Conservation (phyloP, 2,113 vertebrate species). For the Spermophilus dauricus region DNA sequence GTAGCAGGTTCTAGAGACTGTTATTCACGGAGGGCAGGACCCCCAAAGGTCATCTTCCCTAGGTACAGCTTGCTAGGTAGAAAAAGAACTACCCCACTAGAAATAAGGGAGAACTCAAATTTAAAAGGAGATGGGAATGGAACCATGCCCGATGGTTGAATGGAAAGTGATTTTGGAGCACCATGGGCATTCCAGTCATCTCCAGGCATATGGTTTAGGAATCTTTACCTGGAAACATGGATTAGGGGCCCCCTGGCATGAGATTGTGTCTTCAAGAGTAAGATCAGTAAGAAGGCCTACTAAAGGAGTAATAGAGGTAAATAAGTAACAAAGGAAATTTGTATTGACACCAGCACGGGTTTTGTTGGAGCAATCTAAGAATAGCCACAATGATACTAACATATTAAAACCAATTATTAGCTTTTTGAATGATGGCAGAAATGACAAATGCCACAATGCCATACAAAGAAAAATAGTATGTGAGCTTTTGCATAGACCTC, state of each 20-base stretch:
- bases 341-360: not conserved
- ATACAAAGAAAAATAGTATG: not conserved
- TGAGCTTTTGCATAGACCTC: not conserved
- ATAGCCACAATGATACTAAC: not conserved
- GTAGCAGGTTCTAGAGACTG: not conserved
- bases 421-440: not conserved
- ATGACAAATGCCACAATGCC: not conserved
- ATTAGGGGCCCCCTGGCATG: accelerated
- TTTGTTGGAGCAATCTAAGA: not conserved
- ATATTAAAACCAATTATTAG: not conserved
- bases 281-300: not conserved
- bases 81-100: not conserved
- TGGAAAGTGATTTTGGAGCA: not conserved
- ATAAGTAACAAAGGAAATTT: not conserved
- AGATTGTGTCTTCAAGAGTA: not conserved
- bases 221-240: not conserved
- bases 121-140: not conserved
- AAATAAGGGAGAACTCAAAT: not conserved
- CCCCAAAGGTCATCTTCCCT: not conserved
- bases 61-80: not conserved
- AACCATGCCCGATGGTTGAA: not conserved
- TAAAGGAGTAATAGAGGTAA: not conserved
- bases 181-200: not conserved
- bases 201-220: not conserved
- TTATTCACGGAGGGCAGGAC: accelerated